Percentiles rank a stretch among this genome's conserved stretches.
These are phyloP conservation scores for Drosophila nebulosa DNA, from an alignment of 1,140 invertebrate genomes.

Conservation along the genomic window DNA sequence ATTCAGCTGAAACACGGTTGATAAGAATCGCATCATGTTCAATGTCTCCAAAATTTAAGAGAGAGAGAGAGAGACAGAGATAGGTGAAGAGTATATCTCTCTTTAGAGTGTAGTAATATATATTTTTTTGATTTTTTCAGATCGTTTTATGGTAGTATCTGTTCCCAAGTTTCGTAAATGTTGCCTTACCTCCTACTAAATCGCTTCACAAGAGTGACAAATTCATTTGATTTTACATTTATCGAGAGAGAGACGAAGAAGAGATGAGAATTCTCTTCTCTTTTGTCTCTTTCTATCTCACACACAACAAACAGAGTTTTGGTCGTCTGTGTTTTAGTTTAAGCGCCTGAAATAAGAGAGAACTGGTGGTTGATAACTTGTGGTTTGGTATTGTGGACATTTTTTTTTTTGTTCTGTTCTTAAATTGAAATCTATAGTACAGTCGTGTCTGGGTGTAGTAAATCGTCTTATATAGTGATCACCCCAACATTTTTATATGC, in stretches of 20 bases:
- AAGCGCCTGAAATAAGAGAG: conserved; percentile 84
- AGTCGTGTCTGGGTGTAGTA: no score
- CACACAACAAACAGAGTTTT: conserved; percentile 59
- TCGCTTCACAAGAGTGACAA: conserved; percentile 75
- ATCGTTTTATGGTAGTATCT: conserved; percentile 62
- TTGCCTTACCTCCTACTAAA: conserved; percentile 80
- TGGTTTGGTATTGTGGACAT: conserved; percentile 52
- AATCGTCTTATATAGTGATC: no score
- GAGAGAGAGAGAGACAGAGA: background rate
- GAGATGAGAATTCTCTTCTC: background rate
- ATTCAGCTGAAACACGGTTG: conserved; percentile 81
- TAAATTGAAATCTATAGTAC: no score
- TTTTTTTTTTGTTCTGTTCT: no score
- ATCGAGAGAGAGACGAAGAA: conserved; percentile 23
- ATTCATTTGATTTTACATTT: conserved; percentile 51
- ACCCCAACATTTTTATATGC: no score
- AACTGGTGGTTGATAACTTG: conserved; percentile 86
- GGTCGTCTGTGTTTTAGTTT: conserved; percentile 76
- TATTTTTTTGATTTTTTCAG: background rate
- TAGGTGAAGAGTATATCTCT: background rate
- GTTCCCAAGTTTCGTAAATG: conserved; percentile 45
- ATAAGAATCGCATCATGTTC: conserved; percentile 79
- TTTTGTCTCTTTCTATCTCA: conserved; percentile 65
- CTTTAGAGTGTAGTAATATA: conserved; percentile 30
- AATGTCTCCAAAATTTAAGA: conserved; percentile 40